Evolutionary conservation across 2,113 vertebrate species (phyloP).

Genomic region (Callochromis pleurospilus): DNA sequence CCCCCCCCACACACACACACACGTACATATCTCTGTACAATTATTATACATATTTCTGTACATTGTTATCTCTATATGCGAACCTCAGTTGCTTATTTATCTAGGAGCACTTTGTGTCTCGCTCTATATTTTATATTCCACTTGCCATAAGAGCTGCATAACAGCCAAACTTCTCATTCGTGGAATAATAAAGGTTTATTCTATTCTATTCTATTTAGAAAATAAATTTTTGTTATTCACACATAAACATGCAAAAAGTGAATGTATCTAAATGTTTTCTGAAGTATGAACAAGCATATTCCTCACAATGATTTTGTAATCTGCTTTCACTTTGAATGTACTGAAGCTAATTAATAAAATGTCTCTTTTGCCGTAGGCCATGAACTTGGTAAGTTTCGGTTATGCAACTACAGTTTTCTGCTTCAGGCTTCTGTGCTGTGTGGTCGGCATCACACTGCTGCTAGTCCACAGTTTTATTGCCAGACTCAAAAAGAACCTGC

Average conservation of each 20-base stretch:
- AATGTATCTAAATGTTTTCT: neutral
- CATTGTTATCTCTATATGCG: neutral
- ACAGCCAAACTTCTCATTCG: neutral
- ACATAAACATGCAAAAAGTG: neutral
- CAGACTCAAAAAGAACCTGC: slow-evolving; percentile 8
- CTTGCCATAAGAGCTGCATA: neutral
- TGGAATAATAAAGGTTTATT: neutral
- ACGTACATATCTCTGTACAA: neutral
- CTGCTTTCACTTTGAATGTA: slow-evolving; percentile 12
- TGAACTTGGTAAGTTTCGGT: slow-evolving; percentile 94
- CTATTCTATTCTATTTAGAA: neutral
- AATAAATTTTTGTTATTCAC: rapidly evolving
- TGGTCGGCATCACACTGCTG: slow-evolving; percentile 53
- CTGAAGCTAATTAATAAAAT: slow-evolving; percentile 58
- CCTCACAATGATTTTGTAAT: neutral
- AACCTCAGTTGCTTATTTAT: neutral
- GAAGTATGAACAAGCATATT: neutral
- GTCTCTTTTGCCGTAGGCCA: slow-evolving; percentile 82
- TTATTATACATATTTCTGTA: neutral
- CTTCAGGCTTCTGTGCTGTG: slow-evolving; percentile 62
- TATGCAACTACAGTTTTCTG: slow-evolving; percentile 42
- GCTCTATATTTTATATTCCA: neutral
- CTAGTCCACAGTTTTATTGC: slow-evolving; percentile 37
- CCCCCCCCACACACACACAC: neutral
- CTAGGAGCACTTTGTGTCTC: neutral